phyloP scores from a whole-genome alignment of 2,113 vertebrate species.

The Thamnaconus septentrionalis region DNA sequence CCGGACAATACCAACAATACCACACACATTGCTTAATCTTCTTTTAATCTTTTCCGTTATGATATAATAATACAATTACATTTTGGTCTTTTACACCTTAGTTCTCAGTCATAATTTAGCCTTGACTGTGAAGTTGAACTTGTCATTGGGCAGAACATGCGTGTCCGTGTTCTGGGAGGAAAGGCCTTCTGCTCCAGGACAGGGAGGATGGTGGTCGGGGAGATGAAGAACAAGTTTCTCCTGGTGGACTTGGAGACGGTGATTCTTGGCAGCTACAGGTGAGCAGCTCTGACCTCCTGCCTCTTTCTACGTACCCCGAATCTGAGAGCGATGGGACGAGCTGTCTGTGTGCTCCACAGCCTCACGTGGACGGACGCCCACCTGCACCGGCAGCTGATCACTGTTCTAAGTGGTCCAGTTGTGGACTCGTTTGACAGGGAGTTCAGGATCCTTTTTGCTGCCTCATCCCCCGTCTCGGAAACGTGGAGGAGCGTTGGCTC shows the following conservation, averaged over 20 bases:
- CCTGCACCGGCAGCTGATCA: constrained; percentile 79
- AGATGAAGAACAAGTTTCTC: constrained; percentile 83
- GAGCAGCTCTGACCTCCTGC: not conserved
- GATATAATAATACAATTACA: too few species aligned
- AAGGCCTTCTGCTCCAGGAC: constrained; percentile 79
- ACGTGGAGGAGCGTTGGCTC: constrained; percentile 4
- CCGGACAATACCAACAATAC: too few species aligned
- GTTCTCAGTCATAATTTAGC: not conserved
- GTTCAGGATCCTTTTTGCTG: constrained; percentile 78
- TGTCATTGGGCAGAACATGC: constrained; percentile 77
- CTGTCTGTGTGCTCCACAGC: constrained; percentile 53
- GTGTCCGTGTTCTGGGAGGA: constrained; percentile 76
- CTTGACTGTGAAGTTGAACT: not conserved
- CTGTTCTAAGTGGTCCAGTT: constrained; percentile 62
- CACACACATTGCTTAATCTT: too few species aligned
- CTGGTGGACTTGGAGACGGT: constrained; percentile 82
- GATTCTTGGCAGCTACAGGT: constrained; percentile 88
- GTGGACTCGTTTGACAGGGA: constrained; percentile 75
- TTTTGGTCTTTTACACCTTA: too few species aligned
- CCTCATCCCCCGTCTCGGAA: constrained; percentile 62
- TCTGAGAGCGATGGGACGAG: constrained; percentile 8
- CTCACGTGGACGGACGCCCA: constrained; percentile 78
- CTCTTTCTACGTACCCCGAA: not conserved
- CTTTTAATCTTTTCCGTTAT: too few species aligned
- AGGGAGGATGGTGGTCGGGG: constrained; percentile 78